Percentiles rank a stretch among this genome's conserved stretches.
These are phyloP conservation scores for Ginglymostoma cirratum DNA, from an alignment of 2,113 vertebrate genomes.

Conservation along the genomic window DNA sequence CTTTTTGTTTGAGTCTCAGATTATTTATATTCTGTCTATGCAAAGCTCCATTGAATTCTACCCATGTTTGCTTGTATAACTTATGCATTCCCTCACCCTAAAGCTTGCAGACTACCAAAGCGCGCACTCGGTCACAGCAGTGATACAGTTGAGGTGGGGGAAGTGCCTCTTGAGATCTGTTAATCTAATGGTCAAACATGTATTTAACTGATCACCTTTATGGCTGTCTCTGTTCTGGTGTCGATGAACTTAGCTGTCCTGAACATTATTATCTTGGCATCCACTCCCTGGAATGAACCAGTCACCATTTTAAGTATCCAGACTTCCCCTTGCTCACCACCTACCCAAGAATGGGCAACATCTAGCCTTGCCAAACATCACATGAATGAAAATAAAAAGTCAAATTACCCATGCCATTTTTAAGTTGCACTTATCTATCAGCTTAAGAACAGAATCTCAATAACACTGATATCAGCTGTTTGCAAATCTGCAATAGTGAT, in stretches of 20 bases:
- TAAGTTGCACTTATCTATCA: background rate
- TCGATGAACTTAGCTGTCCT: background rate
- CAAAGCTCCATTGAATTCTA: background rate
- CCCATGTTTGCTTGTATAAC: background rate
- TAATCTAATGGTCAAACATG: too few species aligned
- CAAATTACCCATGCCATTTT: background rate
- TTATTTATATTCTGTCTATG: background rate
- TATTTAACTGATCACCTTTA: background rate
- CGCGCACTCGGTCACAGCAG: background rate
- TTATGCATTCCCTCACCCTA: background rate
- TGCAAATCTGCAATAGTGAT: background rate
- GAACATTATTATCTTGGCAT: background rate
- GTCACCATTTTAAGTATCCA: background rate
- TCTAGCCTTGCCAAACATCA: too few species aligned
- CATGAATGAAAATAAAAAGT: too few species aligned
- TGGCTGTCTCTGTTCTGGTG: too few species aligned
- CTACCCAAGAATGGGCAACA: too few species aligned
- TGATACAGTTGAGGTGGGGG: background rate
- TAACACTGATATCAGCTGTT: background rate
- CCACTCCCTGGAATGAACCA: background rate
- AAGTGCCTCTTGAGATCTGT: too few species aligned
- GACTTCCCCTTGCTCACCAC: background rate
- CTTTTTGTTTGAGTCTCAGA: background rate
- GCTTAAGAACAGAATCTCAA: background rate
- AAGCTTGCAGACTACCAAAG: background rate